Evolutionary conservation across 2,113 vertebrate genomes (phyloP), one percentile per base, ranked within the genome.

Genomic region (Neolamprologus cancellatus): DNA sequence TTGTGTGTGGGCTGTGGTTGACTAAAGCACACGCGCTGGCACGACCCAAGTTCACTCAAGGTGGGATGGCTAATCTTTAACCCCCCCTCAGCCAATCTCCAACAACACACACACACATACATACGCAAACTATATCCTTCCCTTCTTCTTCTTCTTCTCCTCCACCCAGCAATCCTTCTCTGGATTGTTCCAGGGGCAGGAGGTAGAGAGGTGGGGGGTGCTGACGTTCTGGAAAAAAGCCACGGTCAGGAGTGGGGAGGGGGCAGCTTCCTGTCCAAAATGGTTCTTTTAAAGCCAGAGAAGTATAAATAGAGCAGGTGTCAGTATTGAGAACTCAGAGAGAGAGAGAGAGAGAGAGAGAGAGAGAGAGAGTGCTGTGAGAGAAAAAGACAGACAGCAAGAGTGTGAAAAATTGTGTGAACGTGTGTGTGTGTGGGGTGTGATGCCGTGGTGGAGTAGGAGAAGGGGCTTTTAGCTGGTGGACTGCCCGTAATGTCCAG

Each of bases 271-370:
- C 94, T 93, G 91, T 94, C 93, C 93, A 94, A 92, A 89, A 92
- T 87, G 82, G 89, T 89, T 88, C 85, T 89, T 91, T 92, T 92
- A 88, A 93, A 95, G 93, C 93, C 91, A 92, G 52, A 69, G 69
- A 92, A 91, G 85, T 95, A 95, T 94, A 95, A 94, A 95, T 95
- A 95, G 93, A 94, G 90, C 93, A 94, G 92, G 93, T 94, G 93
- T 94, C 92, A 92, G 90, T 91, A 89, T 91, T 83, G 85, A 91
- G 83, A 91, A 87, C 91, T 66, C 57, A 84, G 64, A 83, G 81
- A 87, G 83, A 53, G 61, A 61, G 52, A 81, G 36, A 76, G 84
- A 64, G 79, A 61, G 79, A 55, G 25, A 57, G 25, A 64, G 54
- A 76, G 30, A 76, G 83, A 55, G 28, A 59, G 28, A 66, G 55